Percentiles rank a stretch among this genome's conserved stretches.
phyloP scores from a whole-genome alignment of 2,113 vertebrate genomes.

The Hippocampus comes region DNA sequence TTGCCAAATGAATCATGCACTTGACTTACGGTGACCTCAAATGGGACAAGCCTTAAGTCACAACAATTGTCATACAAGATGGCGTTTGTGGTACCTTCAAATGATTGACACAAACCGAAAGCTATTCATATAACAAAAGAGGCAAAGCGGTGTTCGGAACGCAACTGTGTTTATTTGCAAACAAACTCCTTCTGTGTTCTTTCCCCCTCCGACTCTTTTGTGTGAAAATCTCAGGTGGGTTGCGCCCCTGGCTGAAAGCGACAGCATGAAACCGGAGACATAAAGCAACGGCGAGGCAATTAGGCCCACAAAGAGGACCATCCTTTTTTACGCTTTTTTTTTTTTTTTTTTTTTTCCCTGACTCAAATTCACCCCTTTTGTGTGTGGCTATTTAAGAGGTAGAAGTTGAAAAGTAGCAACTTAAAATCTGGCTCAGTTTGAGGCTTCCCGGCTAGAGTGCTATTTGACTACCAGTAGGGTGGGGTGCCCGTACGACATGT shows the following conservation, averaged over 20 bases:
- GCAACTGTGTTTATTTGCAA: conserved; percentile 67
- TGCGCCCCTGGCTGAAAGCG: conserved; percentile 72
- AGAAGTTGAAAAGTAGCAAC: conserved; percentile 22
- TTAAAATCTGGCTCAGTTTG: background rate
- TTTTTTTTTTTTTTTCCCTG: conserved; percentile 18
- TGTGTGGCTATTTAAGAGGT: conserved; percentile 64
- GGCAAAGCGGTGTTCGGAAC: background rate
- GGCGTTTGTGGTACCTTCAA: background rate
- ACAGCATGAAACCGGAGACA: conserved; percentile 73
- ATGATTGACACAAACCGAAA: background rate
- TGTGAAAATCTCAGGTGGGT: conserved; percentile 69
- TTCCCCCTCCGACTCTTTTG: conserved; percentile 48
- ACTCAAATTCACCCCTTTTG: conserved; percentile 61
- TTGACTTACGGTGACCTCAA: too few relatives aligned
- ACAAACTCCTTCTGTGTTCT: conserved; percentile 70
- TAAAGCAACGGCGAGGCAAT: conserved; percentile 75
- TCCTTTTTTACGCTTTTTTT: conserved; percentile 48
- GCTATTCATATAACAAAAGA: background rate
- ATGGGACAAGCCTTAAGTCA: too few relatives aligned
- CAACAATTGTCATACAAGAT: background rate
- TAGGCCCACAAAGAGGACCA: conserved; percentile 73
- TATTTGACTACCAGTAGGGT: conserved; percentile 17
- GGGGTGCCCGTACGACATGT: conserved; percentile 49
- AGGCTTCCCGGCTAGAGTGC: conserved; percentile 20
- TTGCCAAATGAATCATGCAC: too few relatives aligned